Conservation (phyloP, 2,797 vertebrate genomes). For the Sebastes kiyomatsui region DNA sequence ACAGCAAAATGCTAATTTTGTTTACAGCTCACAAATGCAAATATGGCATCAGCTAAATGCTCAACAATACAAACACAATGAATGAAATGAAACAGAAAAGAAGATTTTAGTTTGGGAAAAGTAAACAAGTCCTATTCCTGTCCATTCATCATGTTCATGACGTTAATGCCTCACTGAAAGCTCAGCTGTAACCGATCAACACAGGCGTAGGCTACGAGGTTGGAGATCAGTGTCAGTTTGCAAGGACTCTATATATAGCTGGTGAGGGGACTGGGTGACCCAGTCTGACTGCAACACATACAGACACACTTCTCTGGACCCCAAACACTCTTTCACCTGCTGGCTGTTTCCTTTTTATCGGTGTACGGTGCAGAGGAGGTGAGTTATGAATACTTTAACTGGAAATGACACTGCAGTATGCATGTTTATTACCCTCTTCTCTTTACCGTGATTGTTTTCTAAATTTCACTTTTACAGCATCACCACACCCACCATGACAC, state of each 20-base stretch:
- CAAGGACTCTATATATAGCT: slow-evolving; percentile 78
- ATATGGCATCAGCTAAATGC: background rate
- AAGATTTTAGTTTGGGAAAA: background rate
- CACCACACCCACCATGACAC: background rate
- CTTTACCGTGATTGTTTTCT: background rate
- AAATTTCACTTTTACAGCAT: background rate
- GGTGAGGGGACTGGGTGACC: slow-evolving; percentile 36
- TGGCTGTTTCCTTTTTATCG: background rate
- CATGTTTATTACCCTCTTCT: background rate
- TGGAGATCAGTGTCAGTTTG: slow-evolving; percentile 67
- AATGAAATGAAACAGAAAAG: background rate
- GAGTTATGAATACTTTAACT: slow-evolving; percentile 37
- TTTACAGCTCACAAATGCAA: background rate
- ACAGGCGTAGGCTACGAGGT: background rate
- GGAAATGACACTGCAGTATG: background rate
- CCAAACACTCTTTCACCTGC: slow-evolving; percentile 24
- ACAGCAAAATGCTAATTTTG: background rate
- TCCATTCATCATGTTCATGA: background rate
- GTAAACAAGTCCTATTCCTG: background rate
- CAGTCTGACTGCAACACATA: slow-evolving; percentile 13
- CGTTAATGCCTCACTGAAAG: background rate
- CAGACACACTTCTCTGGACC: slow-evolving; percentile 29
- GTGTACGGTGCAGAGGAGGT: slow-evolving; percentile 45
- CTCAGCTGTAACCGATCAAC: background rate
- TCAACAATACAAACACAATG: background rate